Conservation (phyloP, 1,140 invertebrate species). For the Atta cephalotes region DNA sequence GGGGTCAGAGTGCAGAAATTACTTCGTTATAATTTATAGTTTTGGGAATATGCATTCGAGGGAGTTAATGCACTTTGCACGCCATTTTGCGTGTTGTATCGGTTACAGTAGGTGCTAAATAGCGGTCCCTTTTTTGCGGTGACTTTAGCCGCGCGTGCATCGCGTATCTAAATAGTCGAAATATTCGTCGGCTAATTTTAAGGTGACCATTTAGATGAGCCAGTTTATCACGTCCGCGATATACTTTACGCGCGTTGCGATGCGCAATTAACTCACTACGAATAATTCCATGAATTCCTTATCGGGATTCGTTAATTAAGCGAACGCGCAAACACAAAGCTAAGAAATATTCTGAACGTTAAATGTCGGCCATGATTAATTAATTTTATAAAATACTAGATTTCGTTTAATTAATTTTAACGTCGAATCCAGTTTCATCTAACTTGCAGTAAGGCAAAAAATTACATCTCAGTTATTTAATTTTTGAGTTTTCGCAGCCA, state of each 20-base stretch:
- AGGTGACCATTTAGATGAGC: background rate
- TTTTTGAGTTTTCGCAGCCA: background rate
- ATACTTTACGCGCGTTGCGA: background rate
- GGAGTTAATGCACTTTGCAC: conserved; percentile 58
- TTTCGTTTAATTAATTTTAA: conserved; percentile 52
- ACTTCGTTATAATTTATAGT: conserved; percentile 70
- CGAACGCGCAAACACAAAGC: background rate
- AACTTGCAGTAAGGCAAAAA: conserved; percentile 12
- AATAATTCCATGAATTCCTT: conserved; percentile 28
- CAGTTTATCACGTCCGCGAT: conserved; percentile 7
- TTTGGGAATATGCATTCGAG: conserved; percentile 36
- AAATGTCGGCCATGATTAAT: conserved; percentile 5
- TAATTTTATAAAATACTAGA: conserved; percentile 36
- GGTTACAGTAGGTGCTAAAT: conserved; percentile 51
- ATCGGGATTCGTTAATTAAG: conserved; percentile 35
- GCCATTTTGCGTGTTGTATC: conserved; percentile 33
- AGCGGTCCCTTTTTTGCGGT: conserved; percentile 54
- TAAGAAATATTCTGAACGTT: conserved; percentile 19
- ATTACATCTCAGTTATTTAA: conserved; percentile 30
- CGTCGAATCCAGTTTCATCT: conserved; percentile 26
- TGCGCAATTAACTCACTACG: conserved; percentile 18
- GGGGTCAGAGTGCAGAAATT: conserved; percentile 64
- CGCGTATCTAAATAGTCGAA: conserved; percentile 30
- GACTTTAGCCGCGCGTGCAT: conserved; percentile 12
- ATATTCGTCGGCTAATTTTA: conserved; percentile 19